Evolutionary conservation across 1,140 invertebrate genomes (phyloP), one percentile per base, ranked within the genome.

Genomic region (Gonioctena quinquepunctata): DNA sequence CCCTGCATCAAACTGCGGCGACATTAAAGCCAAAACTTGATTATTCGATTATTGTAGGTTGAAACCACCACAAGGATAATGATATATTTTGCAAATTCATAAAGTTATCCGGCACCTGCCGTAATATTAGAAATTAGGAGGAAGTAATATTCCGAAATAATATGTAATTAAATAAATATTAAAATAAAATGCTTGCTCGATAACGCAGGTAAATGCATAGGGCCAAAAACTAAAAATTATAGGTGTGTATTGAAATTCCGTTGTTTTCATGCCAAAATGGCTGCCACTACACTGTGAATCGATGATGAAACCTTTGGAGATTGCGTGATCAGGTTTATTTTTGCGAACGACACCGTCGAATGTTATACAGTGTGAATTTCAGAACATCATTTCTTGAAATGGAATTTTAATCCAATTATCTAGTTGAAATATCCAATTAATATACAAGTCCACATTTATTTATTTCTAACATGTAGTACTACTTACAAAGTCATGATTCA

Each of bases 91-190:
- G 21, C 33, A 64, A 64, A 64, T 64, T 64, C 23, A 64, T 64
- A 49, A 64, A 64, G 61, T 64, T 64, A 64, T 64, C 61, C 61
- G 61, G 26, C 61, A 64, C 61, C 61, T 64, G 61, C 61, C 21
- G 42, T 64, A 64, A 64, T 64, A 18, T 64, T 64, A 64, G 61
- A 64, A 64, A 64, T 64, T 64, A 64, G 61, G 61, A 26, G 61
- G 61, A 64, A 49, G 61, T 64, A 64, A 64, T 64, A 48, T 49
- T 18, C 42, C 16, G 13, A 64, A 48, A 64, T 64, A 2, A 64
- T 64, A 64, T 64, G 42, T 64, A 49, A 64, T 64, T 22, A 64
- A 64, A 64, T 48, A 23, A 64, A 64, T 64, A 64, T 64, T 64
- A 64, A 60, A 64, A 64, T 64, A 64, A 49, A 64, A 64, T 64